Evolutionary conservation across 2,797 vertebrate species (phyloP), one percentile per base, ranked within the genome.

Genomic region (Poeciliopsis presidionis): DNA sequence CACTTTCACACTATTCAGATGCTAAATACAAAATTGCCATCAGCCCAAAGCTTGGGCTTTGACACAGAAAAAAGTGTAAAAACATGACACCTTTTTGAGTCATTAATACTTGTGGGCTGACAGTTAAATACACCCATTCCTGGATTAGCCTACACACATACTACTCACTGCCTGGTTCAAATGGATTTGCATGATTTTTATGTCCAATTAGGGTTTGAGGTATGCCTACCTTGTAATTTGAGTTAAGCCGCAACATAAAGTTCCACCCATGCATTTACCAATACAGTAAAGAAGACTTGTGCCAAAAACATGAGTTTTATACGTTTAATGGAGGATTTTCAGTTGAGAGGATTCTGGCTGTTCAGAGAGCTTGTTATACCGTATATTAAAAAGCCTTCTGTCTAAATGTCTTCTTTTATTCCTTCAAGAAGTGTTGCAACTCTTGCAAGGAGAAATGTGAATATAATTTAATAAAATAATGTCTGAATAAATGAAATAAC

Each of bases 111-210:
- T 74, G 88, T 69, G 86, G 86, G 87, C 28, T 83, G 88, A 85
- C 88, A 78, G 73, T 88, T 84, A 84, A 89, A 90, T 77, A 36
- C 78, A 78, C 61, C 70, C 49, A 0, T 55, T 46, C 74, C 65
- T 49, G 82, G 84, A 90, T 91, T 89, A 89, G 77, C 74, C 69
- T 71, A 36, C 45, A 67, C n/a, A 67, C 18, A 39, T 81, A 69
- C 81, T 73, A 63, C 79, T 87, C 53, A 2, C 61, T 5, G 43
- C 76, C 76, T 47, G 70, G 41, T 76, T 80, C 6, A 3, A 83
- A 86, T 81, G 86, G 90, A 91, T 93, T 92, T 92, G 83, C 88
- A 90, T 86, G 81, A 89, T 89, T 82, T 69, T 82, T 70, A 61
- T 87, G 83, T 89, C 85, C 86, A 90, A 90, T 92, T 91, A 91